Evolutionary conservation across 2,113 vertebrate species (phyloP).

Genomic region (Cisticola juncidis): DNA sequence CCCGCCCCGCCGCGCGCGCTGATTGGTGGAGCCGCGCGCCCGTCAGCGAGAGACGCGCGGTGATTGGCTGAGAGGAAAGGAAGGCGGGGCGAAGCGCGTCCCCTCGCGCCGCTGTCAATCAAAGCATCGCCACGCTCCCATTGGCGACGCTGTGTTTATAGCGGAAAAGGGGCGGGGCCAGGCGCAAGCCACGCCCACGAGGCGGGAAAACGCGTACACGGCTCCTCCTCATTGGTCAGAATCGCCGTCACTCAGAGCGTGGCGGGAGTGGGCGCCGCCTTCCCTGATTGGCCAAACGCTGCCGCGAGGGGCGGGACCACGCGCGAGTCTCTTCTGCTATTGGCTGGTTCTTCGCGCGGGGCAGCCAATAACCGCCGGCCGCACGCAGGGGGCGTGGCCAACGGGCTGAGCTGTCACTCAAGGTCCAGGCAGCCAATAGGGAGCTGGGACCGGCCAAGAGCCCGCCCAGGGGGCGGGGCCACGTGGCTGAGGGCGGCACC

Average conservation of each 20-base stretch:
- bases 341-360: neutral
- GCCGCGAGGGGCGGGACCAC: neutral
- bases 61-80: neutral
- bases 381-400: neutral
- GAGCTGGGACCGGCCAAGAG: too few relatives aligned
- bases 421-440: neutral
- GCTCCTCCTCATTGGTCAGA: neutral
- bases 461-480: neutral
- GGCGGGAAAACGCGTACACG: neutral
- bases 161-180: accelerated
- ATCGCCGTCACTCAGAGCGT: neutral
- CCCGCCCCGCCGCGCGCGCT: neutral
- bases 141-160: neutral
- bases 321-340: neutral
- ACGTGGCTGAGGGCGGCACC: neutral
- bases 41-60: accelerated
- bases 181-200: accelerated
- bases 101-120: neutral
- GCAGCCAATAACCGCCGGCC: neutral
- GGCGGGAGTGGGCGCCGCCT: neutral
- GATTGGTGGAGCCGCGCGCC: neutral
- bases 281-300: accelerated
- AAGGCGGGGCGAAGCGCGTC: too few relatives aligned
- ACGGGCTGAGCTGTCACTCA: neutral
- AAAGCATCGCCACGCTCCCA: accelerated